Evolutionary conservation across 1,140 invertebrate genomes (phyloP), one percentile per base, ranked within the genome.

Genomic region (Tetragonula clypearis): DNA sequence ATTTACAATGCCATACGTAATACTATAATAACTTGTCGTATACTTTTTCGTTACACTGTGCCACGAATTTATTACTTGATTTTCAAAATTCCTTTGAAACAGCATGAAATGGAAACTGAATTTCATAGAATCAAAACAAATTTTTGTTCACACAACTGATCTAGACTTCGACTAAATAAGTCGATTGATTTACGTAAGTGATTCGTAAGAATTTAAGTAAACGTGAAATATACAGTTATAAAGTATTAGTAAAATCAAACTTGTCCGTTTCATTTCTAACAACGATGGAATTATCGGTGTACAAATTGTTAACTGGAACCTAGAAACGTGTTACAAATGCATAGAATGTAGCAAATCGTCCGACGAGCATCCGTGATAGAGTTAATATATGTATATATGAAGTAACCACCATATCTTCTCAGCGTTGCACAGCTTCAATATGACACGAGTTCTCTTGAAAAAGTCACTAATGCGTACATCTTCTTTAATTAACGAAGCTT

Each of bases 11-110:
- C 84, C 90, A 88, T 88, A 85, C 86, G 73, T 90, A 89, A 90
- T 92, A 88, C 89, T 93, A 94, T 91, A 90, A 91, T 93, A 93
- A 92, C 92, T 93, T 90, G 91, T 94, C 93, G 93, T 94, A 94
- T 94, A 94, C 93, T 91, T 92, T 78, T 90, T 93, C 85, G 89
- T 91, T 92, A 91, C 86, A 87, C 88, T 86, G 90, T 88, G 75
- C 82, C 75, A 69, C 73, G 77, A 79, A 79, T 85, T 84, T 79
- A 76, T 83, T 76, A 69, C 79, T 30, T 79, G 49, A 76, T 76
- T 80, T 68, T 65, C 41, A 68, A 75, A 69, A 79, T 35, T 79
- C 9, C 21, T 55, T n/a, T 35, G n/a, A n/a, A 79, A 79, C n/a
- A 77, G 49, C 17, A 65, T 17, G 26, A 1, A 30, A 68, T 60